These are phyloP conservation scores for Micrasema longulum DNA, from an alignment of 1,140 invertebrate species.

Conservation along the genomic window DNA sequence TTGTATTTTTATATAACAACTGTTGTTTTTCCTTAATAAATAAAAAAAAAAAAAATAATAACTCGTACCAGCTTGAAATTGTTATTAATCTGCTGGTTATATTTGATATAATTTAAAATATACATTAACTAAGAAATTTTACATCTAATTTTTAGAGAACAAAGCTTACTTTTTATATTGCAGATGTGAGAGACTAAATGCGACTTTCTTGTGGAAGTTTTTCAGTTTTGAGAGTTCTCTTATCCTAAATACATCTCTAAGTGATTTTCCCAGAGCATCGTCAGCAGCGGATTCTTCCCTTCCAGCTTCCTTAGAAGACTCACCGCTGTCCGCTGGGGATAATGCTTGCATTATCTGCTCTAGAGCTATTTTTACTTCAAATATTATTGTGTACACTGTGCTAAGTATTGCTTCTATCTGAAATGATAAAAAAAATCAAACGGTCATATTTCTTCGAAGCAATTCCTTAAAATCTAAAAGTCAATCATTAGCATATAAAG, in stretches of 20 bases:
- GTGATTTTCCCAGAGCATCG: slow-evolving; percentile 65
- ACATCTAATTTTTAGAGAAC: too few relatives aligned
- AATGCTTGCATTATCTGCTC: slow-evolving; percentile 68
- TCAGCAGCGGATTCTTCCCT: slow-evolving; percentile 37
- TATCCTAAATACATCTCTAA: slow-evolving; percentile 64
- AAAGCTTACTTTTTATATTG: slow-evolving; percentile 62
- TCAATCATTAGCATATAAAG: too few relatives aligned
- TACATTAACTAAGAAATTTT: too few relatives aligned
- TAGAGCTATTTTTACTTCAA: slow-evolving; percentile 68
- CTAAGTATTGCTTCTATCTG: slow-evolving; percentile 70
- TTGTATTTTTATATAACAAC: too few relatives aligned
- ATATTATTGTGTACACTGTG: slow-evolving; percentile 65
- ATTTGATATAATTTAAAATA: too few relatives aligned
- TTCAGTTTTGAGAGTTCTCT: slow-evolving; percentile 69
- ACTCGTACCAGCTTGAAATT: too few relatives aligned
- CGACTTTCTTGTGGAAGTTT: slow-evolving; percentile 68
- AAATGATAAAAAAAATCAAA: slow-evolving; percentile 28
- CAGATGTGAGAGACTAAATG: slow-evolving; percentile 64
- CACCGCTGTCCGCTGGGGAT: slow-evolving; percentile 57
- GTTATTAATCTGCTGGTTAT: too few relatives aligned
- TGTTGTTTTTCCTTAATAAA: too few relatives aligned
- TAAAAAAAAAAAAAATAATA: too few relatives aligned
- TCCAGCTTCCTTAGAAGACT: slow-evolving; percentile 4
- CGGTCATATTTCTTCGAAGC: not conserved
- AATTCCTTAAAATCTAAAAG: too few relatives aligned